phyloP scores from a whole-genome alignment of 1,140 invertebrate genomes.

The Tachypleus tridentatus region DNA sequence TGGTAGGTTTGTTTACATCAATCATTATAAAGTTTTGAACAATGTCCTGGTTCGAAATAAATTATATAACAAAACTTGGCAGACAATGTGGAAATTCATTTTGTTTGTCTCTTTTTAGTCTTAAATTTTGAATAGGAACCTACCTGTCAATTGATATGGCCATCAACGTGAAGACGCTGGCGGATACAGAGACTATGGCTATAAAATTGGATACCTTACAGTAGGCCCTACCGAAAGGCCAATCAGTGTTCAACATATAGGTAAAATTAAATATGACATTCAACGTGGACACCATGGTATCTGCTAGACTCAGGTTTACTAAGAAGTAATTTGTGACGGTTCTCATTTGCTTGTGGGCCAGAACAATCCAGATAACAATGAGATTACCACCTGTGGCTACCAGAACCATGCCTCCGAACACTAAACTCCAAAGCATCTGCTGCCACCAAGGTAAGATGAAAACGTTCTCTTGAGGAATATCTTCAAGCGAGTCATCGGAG shows the following conservation, averaged over 20 bases:
- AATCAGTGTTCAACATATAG: conserved; percentile 81
- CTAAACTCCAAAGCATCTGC: conserved; percentile 34
- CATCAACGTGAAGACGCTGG: conserved; percentile 27
- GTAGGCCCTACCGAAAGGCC: conserved; percentile 85
- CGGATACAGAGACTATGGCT: conserved; percentile 76
- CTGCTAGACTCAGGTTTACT: conserved; percentile 85
- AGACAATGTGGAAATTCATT: too few species aligned
- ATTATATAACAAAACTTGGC: too few species aligned
- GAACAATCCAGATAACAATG: conserved; percentile 89
- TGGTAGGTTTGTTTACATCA: too few species aligned
- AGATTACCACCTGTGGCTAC: conserved; percentile 85
- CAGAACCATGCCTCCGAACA: conserved; percentile 75
- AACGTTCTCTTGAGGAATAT: conserved; percentile 14
- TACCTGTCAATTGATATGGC: conserved; percentile 27
- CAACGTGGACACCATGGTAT: conserved; percentile 77
- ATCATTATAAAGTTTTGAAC: too few species aligned
- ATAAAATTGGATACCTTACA: conserved; percentile 93
- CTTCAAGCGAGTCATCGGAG: not conserved
- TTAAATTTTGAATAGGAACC: conserved; percentile 4
- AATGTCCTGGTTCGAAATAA: too few species aligned
- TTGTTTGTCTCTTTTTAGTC: too few species aligned
- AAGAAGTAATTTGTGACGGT: conserved; percentile 94
- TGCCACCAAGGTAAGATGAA: conserved; percentile 74
- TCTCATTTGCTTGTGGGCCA: conserved; percentile 67
- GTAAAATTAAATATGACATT: conserved; percentile 90